Evolutionary conservation across 2,797 vertebrate genomes (phyloP).

Genomic region (Simalia tracyae): DNA sequence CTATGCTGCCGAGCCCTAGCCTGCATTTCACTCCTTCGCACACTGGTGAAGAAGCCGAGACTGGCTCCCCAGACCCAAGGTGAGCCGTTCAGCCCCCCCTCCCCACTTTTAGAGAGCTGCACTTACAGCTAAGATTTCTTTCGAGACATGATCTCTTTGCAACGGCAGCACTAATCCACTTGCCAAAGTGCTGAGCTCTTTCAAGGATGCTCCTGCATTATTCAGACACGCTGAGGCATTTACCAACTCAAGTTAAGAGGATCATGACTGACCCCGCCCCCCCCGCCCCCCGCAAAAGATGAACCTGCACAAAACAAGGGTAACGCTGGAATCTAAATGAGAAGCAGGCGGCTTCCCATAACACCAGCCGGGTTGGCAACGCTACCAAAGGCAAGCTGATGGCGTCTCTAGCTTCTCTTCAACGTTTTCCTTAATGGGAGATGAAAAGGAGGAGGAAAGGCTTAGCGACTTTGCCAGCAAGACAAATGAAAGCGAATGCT

Average conservation of each 20-base stretch:
- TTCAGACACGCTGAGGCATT: not conserved
- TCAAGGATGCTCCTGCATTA: not conserved
- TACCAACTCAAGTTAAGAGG: not conserved
- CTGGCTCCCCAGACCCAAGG: not conserved
- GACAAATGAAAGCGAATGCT: too few species aligned
- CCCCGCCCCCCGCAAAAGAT: too few species aligned
- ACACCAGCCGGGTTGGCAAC: not conserved
- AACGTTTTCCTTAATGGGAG: too few species aligned
- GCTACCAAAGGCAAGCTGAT: not conserved
- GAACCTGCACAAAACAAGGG: too few species aligned
- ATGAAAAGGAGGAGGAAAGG: too few species aligned
- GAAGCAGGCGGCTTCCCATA: too few species aligned
- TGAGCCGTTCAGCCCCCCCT: too few species aligned
- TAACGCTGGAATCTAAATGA: too few species aligned
- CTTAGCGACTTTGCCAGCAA: too few species aligned
- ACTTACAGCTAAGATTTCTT: not conserved
- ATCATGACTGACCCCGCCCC: not conserved
- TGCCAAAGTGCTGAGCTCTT: too few species aligned
- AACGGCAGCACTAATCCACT: too few species aligned
- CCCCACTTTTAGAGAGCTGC: not conserved
- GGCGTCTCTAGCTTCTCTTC: too few species aligned
- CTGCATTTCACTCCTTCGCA: not conserved
- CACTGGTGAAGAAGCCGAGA: not conserved
- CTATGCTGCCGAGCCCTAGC: rapidly evolving
- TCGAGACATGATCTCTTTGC: not conserved